These are phyloP conservation scores for Platycercus adscitus DNA, from an alignment of 2,113 vertebrate species.

Conservation along the genomic window DNA sequence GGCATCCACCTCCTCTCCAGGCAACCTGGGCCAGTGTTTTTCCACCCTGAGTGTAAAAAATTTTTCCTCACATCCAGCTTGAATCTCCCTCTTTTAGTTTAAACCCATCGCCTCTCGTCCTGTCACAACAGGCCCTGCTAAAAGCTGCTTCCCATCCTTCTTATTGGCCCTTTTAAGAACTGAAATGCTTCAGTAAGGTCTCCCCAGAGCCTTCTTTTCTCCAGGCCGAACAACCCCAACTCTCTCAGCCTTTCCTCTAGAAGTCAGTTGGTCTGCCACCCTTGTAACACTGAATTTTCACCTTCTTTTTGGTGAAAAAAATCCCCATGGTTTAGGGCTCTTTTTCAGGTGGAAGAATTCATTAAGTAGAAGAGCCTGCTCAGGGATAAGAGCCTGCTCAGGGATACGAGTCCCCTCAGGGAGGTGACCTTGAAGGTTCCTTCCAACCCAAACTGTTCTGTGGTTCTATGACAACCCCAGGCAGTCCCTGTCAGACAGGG, in stretches of 20 bases:
- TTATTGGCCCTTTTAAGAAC: not conserved
- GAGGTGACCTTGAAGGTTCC: not conserved
- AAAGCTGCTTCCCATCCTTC: not conserved
- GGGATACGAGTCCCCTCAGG: too few relatives aligned
- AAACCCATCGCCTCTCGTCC: not conserved
- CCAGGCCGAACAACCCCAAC: not conserved
- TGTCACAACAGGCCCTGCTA: not conserved
- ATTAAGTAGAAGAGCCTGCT: accelerated
- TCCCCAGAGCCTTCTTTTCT: not conserved
- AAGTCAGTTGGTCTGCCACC: not conserved
- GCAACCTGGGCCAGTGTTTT: not conserved
- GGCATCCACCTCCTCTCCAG: not conserved
- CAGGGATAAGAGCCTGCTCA: too few relatives aligned
- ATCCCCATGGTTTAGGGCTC: accelerated
- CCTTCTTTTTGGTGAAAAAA: not conserved
- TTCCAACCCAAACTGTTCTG: not conserved
- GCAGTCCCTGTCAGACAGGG: not conserved
- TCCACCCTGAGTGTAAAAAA: not conserved
- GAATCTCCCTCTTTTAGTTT: not conserved
- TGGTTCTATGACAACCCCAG: not conserved
- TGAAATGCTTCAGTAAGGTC: not conserved
- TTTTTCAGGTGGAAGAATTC: accelerated
- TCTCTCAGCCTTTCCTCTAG: not conserved
- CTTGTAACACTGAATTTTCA: not conserved
- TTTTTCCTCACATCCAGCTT: not conserved